These are phyloP conservation scores for Yponomeuta plumbellus DNA, from an alignment of 2,888 invertebrate genomes.

Conservation along the genomic window DNA sequence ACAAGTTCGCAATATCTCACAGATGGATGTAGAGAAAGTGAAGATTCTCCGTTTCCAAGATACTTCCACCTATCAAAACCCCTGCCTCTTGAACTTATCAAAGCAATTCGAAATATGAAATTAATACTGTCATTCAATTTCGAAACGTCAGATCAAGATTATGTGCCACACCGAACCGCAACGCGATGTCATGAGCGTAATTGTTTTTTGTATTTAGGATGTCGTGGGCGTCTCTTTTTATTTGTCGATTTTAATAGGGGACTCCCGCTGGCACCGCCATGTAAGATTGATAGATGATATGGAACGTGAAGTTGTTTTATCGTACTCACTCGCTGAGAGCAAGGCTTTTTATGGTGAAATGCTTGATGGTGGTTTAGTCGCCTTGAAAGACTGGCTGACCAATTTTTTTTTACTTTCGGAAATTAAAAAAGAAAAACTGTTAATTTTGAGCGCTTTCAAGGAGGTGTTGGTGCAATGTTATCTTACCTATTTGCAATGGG, in stretches of 20 bases:
- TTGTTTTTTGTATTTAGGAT: conserved; percentile 53
- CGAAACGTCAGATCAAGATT: conserved; percentile 45
- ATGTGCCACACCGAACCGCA: conserved; percentile 25
- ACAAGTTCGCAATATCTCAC: neutral
- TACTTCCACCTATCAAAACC: neutral
- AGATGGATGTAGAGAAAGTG: neutral
- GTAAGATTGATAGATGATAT: conserved; percentile 70
- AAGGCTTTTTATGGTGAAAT: conserved; percentile 7
- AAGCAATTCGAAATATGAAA: conserved; percentile 31
- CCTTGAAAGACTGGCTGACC: neutral
- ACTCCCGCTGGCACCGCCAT: conserved; percentile 56
- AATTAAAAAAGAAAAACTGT: neutral
- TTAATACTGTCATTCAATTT: conserved; percentile 56
- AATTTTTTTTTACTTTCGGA: neutral
- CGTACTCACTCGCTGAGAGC: conserved; percentile 7
- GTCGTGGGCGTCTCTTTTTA: conserved; percentile 44
- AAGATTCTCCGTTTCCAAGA: neutral
- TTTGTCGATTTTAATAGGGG: conserved; percentile 54
- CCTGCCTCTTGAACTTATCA: conserved; percentile 7
- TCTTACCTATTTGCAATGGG: no score
- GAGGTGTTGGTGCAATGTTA: no score
- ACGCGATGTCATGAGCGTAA: conserved; percentile 50
- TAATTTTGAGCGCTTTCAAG: neutral
- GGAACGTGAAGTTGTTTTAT: conserved; percentile 7
- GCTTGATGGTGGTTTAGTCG: neutral